Evolutionary conservation across 2,888 invertebrate genomes (phyloP), one percentile per base, ranked within the genome.

Genomic region (Cryptocephalus primarius): DNA sequence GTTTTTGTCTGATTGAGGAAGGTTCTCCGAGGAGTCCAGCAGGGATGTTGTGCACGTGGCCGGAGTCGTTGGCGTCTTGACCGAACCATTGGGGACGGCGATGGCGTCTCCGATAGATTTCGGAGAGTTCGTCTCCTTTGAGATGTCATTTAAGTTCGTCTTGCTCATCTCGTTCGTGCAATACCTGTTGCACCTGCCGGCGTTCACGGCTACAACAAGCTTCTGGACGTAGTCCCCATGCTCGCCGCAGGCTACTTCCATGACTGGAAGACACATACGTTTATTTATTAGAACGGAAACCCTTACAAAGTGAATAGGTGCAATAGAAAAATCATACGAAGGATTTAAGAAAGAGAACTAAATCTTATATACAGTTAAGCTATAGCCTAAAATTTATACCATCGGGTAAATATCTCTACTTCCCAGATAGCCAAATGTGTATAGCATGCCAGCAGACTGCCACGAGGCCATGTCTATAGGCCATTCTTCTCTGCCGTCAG

Each of bases 231-330:
- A 87, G 55, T 90, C 89, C 33, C 95, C 95, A 65, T 93, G 92
- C 66, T 95, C 94, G 0, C 94, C 94, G 43, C 90, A 88, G 0
- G 94, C 94, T 39, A 95, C 91, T 70, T 95, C 95, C 82, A 95
- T 90, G 43, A 93, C 93, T 90, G 72, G 22, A 75, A 72, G 38
- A 48, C n/a, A n/a, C n/a, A 22, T 22, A 6, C 6, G 22, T 22
- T 22, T 6, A 22, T 2, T 22, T 22, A n/a, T n/a, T n/a, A n/a
- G n/a, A 34, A 22, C 3, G 22, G 22, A 22, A 22, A 22, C 22
- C 6, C 22, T 22, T 22, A 22, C 22, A 22, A 22, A 22, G 6
- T 22, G 6, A 22, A 6, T 22, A 22, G 6, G 22, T n/a, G n/a
- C n/a, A n/a, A n/a, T n/a, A n/a, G n/a, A n/a, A n/a, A n/a, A n/a